Conservation (phyloP, 2,113 vertebrate genomes). For the Gallinago paraguaiae region DNA sequence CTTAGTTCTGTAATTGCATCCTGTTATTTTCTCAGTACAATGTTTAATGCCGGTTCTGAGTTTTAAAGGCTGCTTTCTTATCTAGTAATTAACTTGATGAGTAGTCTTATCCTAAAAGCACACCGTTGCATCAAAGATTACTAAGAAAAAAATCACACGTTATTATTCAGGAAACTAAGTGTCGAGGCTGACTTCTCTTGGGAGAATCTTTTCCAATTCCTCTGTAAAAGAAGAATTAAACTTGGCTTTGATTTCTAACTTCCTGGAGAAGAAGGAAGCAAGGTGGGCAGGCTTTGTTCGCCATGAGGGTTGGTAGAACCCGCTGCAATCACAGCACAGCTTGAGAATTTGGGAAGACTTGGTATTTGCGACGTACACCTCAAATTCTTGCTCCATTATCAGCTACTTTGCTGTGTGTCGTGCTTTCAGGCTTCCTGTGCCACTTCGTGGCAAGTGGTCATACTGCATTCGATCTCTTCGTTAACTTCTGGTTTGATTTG, state of each 20-base stretch:
- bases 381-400: rapidly evolving
- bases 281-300: not conserved
- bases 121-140: not conserved
- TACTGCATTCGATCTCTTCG: not conserved
- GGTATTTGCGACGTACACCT: not conserved
- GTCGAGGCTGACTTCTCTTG: not conserved
- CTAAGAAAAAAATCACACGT: not conserved
- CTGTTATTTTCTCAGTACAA: not conserved
- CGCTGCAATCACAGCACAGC: not conserved
- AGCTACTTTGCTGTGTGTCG: not conserved
- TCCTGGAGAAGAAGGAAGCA: not conserved
- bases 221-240: not conserved
- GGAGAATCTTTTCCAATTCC: not conserved
- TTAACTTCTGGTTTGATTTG: not conserved
- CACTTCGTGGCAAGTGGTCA: not conserved
- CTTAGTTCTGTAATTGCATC: not conserved
- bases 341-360: not conserved
- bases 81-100: not conserved
- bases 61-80: not conserved
- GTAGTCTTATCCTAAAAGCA: not conserved
- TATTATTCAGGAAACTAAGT: not conserved
- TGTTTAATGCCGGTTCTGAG: not conserved
- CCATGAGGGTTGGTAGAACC: not conserved
- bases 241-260: not conserved
- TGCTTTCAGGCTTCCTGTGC: not conserved